These are phyloP conservation scores for Himalopsyche japonica DNA, from an alignment of 2,888 invertebrate species.

Conservation along the genomic window DNA sequence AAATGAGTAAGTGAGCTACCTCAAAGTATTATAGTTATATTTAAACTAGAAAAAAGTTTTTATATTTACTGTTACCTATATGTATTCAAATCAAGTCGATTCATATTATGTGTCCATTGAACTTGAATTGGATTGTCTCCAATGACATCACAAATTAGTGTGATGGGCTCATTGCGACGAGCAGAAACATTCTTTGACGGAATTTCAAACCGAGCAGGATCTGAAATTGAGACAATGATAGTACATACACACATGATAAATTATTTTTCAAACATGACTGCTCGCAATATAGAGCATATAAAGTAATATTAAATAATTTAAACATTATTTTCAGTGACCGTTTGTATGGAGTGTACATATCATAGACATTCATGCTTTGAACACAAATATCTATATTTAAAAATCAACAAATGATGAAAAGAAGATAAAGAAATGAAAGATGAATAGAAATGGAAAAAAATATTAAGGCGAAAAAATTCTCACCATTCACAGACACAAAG, in stretches of 20 bases:
- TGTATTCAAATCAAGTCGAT: conserved; percentile 71
- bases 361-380: too few relatives aligned
- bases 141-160: conserved; percentile 76
- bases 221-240: conserved; percentile 48
- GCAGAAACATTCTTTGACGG: conserved; percentile 78
- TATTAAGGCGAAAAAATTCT: conserved; percentile 42
- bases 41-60: not conserved
- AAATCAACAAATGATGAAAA: not conserved
- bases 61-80: conserved; percentile 55
- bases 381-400: not conserved
- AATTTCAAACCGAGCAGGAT: conserved; percentile 77
- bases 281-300: too few relatives aligned
- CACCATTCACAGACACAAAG: conserved; percentile 80
- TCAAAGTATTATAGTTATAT: not conserved
- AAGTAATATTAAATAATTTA: too few relatives aligned
- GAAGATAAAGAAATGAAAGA: not conserved
- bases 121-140: conserved; percentile 84
- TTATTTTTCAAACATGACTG: too few relatives aligned
- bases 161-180: conserved; percentile 73
- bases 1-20: not conserved
- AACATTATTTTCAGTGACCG: too few relatives aligned
- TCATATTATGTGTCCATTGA: conserved; percentile 77
- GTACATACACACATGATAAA: too few relatives aligned
- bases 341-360: too few relatives aligned
- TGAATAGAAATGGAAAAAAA: not conserved